Evolutionary conservation across 2,113 vertebrate species (phyloP).

Genomic region (Neofelis nebulosa): DNA sequence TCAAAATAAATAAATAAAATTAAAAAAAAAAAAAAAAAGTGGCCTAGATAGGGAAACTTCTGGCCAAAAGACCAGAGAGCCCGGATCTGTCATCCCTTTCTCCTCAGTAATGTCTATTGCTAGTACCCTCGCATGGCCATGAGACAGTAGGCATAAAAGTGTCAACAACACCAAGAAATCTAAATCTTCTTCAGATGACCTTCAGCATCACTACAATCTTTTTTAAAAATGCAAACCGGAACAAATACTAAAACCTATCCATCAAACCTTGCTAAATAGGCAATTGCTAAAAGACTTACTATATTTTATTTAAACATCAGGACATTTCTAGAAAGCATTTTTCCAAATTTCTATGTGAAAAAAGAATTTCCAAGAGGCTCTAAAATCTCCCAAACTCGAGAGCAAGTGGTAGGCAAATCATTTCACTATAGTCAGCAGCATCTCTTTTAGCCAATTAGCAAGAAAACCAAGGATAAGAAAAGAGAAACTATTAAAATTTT

Average conservation of each 20-base stretch:
- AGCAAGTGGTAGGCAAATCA: neutral
- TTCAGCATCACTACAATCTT: neutral
- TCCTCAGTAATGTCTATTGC: neutral
- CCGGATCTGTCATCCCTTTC: neutral
- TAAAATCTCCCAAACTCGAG: neutral
- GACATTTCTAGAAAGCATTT: neutral
- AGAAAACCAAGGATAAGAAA: neutral
- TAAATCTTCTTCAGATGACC: neutral
- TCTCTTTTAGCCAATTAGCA: neutral
- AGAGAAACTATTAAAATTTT: neutral
- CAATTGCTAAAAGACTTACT: neutral
- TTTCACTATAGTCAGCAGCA: neutral
- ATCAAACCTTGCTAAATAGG: fast-evolving
- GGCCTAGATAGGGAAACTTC: neutral
- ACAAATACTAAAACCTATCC: neutral
- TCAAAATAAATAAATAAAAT: neutral
- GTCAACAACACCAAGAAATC: neutral
- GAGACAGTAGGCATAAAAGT: neutral
- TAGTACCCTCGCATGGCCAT: neutral
- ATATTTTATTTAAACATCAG: neutral
- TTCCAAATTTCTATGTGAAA: neutral
- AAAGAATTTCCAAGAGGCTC: neutral
- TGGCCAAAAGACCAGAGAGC: neutral
- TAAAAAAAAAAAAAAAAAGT: neutral
- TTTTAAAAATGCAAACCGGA: neutral